phyloP scores from a whole-genome alignment of 2,797 vertebrate genomes.

The Chloroceryle inda region DNA sequence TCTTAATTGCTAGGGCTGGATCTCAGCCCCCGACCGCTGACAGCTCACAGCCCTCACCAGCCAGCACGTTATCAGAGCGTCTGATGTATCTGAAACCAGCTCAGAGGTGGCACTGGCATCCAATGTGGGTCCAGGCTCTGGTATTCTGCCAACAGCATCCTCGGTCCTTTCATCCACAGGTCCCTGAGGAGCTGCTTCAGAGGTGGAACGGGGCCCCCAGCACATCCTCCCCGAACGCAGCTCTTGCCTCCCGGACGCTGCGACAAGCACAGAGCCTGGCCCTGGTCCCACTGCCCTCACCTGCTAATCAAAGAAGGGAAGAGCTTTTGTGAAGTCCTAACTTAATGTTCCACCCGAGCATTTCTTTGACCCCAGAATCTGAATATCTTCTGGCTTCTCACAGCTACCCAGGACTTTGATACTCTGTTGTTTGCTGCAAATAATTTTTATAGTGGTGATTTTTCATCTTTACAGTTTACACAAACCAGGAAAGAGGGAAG shows the following conservation, averaged over 20 bases:
- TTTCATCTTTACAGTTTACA: background rate
- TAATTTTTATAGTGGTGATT: background rate
- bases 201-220: rapidly evolving
- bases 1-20: background rate
- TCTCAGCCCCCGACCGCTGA: background rate
- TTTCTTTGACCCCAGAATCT: background rate
- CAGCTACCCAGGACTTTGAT: background rate
- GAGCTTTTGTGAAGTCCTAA: background rate
- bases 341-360: background rate
- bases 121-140: background rate
- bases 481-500: background rate
- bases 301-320: no score
- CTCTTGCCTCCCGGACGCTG: rapidly evolving
- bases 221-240: background rate
- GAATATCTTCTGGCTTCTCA: background rate
- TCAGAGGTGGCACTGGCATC: background rate
- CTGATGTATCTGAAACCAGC: background rate
- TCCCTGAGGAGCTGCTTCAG: background rate
- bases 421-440: background rate
- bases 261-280: rapidly evolving
- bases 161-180: rapidly evolving
- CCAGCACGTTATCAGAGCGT: rapidly evolving
- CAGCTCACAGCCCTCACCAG: background rate
- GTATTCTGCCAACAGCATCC: background rate
- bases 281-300: rapidly evolving